Base-by-base conservation (phyloP, 1,140 invertebrate species). In the Penaeus chinensis region DNA sequence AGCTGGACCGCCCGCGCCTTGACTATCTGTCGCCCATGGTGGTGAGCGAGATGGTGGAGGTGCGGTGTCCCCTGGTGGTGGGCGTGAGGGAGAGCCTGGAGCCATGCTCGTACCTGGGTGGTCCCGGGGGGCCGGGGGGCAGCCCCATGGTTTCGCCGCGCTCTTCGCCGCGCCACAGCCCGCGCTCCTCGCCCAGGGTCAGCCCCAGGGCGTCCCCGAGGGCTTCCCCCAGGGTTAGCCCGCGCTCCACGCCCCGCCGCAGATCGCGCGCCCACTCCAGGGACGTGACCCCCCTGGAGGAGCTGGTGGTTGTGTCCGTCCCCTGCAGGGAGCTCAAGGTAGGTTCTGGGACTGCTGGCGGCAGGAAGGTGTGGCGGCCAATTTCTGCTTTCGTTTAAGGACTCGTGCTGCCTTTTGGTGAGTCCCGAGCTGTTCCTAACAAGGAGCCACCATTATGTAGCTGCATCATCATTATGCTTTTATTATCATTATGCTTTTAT, bases 241-340 rank as follows among this genome's bases (percentile, higher is more conserved):
- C 89, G 19, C 79, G 89, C 11, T 87, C 85, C 22, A 84, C 85
- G 13, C 85, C 89, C 11, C 71, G 89, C 4, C 71, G 85, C 37
- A 78, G 85, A 61, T 89, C 89, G 3, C 65, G 89, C 13, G 89
- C 86, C 32, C 80, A 82, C 47, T 90, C 89, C 11, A 37, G 89
- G 77, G 89, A 90, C 32, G 27, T 60, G 8, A 76, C 79, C 4
- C 66, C 84, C 79, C 80, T 78, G 47, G 60, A 85, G 18, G 89
- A 90, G 71, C 85, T 90, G 24, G 82, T 90, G 18, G 89, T 90
- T 24, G 89, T 90, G 78, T 88, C 87, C 61, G 89, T 90, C 24
- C 89, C 89, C 3, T 90, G 89, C 78, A 81, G 89, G 42, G 89
- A 90, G 62, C 84, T 84, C 18, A 90, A 90, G 89, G 89, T 90